A percentile compares a stretch with the other conserved stretches of the same genome.
Evolutionary conservation across 2,113 vertebrate genomes (phyloP).

Genomic region (Platanista minor): DNA sequence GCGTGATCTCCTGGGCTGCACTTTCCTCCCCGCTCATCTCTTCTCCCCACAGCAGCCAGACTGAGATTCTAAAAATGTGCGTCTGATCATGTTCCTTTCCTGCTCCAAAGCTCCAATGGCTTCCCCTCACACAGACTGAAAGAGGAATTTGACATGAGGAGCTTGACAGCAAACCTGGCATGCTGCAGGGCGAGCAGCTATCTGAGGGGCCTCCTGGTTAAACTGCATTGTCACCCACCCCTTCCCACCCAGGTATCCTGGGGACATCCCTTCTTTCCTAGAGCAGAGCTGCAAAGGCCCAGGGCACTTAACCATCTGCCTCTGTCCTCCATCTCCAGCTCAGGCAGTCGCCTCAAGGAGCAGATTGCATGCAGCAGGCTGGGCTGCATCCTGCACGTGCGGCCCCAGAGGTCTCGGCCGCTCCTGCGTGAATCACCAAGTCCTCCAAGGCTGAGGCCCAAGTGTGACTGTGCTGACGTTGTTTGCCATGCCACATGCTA

Average conservation of each 20-base stretch:
- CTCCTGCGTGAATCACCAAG: neutral
- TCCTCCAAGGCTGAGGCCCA: neutral
- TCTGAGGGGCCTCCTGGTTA: neutral
- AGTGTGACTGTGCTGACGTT: accelerated
- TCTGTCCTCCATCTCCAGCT: neutral
- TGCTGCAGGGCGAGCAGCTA: neutral
- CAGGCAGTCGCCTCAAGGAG: too few species aligned
- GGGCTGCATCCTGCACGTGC: too few species aligned
- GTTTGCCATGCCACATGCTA: neutral
- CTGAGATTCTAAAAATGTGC: neutral
- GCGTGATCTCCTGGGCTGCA: neutral
- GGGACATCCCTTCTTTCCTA: neutral
- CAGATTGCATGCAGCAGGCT: too few species aligned
- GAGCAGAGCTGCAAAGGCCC: neutral
- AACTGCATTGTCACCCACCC: neutral
- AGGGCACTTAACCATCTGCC: accelerated
- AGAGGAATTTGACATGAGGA: neutral
- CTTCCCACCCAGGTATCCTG: neutral
- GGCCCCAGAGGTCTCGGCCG: accelerated
- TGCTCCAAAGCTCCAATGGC: neutral
- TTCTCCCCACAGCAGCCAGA: neutral
- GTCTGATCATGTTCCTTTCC: neutral
- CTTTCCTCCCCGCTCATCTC: neutral
- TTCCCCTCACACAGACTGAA: neutral
- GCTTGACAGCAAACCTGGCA: neutral